Base-by-base conservation (phyloP, 2,888 invertebrate genomes). In the Monochamus alternatus region DNA sequence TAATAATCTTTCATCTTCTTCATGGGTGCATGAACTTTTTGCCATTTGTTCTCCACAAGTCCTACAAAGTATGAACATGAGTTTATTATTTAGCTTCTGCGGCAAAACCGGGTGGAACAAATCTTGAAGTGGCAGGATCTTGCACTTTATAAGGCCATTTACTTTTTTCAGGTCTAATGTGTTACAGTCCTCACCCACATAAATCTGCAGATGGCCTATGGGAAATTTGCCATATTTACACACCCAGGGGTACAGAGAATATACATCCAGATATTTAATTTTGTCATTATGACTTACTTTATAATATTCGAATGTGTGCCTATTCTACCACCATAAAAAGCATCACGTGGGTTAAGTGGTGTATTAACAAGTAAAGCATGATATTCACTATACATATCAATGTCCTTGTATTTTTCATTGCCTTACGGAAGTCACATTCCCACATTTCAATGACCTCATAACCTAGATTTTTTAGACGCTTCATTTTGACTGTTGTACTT, bases 41-140 rank as follows among this genome's bases (percentile, higher is more conserved):
- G 77, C 74, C 55, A 82, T 51, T 14, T 63, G 78, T 43, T 86
- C 83, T 32, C 80, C 84, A 77, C 88, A 87, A 0, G 79, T 81
- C 8, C 82, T 77, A 81, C 88, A 88, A 4, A 89, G 75, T 1
- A 82, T 76, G 79, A 88, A 89, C 76, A 86, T 82, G n/a, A 88
- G 69, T 73, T 80, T 81, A 22, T 64, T 67, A 55, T 80, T 80
- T 51, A 73, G 75, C 70, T 79, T 80, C 22, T 31, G n/a, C 0
- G 81, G 76, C 14, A 81, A 52, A 0, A 82, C 79, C 5, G 81
- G 81, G 58, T 82, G 80, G 47, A 77, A 81, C 8, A 76, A 65
- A 63, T 78, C 62, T 62, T 73, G 72, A 10, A 78, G 80, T 52
- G 81, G 79, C 30, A 82, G 51, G 8, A 80, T 58, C n/a, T 52